Evolutionary conservation across 2,888 invertebrate species (phyloP).

Genomic region (Ferdinandea cuprea): DNA sequence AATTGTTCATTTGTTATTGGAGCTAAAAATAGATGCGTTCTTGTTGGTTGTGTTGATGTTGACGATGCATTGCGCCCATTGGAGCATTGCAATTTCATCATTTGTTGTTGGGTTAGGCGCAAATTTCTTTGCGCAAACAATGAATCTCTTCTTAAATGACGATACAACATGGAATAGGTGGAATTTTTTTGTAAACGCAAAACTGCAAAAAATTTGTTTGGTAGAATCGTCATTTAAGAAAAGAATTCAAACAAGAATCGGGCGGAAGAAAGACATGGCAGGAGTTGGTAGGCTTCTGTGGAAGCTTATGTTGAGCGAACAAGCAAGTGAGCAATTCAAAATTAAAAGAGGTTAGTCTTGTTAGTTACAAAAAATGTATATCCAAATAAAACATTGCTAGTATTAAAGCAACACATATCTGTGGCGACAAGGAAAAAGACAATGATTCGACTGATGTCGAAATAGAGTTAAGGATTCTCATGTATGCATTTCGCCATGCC

Average conservation of each 20-base stretch:
- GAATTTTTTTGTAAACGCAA: constrained; percentile 68
- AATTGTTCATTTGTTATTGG: constrained; percentile 79
- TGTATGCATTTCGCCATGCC: too few relatives aligned
- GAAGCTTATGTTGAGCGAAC: too few relatives aligned
- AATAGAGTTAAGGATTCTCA: too few relatives aligned
- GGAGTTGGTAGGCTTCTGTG: too few relatives aligned
- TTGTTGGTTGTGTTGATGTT: constrained; percentile 39
- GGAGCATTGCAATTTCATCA: constrained; percentile 61
- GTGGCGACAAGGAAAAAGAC: too few relatives aligned
- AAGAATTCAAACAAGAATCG: constrained; percentile 23
- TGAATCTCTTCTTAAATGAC: constrained; percentile 72
- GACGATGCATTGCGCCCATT: constrained; percentile 51
- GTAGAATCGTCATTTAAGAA: constrained; percentile 70
- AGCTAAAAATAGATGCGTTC: constrained; percentile 77
- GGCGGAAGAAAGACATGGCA: too few relatives aligned
- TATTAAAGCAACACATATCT: too few relatives aligned
- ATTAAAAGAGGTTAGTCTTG: too few relatives aligned
- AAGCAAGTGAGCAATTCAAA: too few relatives aligned
- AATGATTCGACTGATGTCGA: too few relatives aligned
- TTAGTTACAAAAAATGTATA: too few relatives aligned
- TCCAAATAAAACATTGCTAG: too few relatives aligned
- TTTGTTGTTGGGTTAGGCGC: constrained; percentile 58
- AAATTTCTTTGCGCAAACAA: constrained; percentile 47
- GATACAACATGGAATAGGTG: constrained; percentile 65
- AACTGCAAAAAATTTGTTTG: constrained; percentile 64